A percentile compares a stretch with the other conserved stretches of the same genome.
Evolutionary conservation across 2,888 invertebrate genomes (phyloP).

Genomic region (Sipha maydis): DNA sequence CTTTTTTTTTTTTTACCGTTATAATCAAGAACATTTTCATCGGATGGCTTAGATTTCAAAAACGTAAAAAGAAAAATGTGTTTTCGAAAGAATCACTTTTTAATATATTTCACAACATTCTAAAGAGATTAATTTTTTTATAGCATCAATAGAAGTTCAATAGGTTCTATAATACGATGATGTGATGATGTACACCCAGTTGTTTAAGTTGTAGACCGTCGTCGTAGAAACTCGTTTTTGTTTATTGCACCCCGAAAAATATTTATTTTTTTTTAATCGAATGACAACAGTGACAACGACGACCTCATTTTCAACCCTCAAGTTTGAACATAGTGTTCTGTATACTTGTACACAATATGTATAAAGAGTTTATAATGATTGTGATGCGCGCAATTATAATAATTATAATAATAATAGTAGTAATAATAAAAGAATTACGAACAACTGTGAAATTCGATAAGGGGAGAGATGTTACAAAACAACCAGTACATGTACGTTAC

Average conservation of each 20-base stretch:
- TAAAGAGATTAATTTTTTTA: neutral
- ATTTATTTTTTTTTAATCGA: neutral
- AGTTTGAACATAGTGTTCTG: neutral
- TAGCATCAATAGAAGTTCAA: neutral
- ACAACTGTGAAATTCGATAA: conserved; percentile 9
- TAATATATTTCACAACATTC: neutral
- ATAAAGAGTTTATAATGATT: neutral
- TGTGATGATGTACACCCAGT: neutral
- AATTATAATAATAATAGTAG: neutral
- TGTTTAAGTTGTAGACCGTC: neutral
- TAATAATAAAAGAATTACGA: neutral
- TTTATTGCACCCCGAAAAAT: neutral
- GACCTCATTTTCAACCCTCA: conserved; percentile 28
- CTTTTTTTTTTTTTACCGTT: too few relatives aligned
- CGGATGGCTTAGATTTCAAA: too few relatives aligned
- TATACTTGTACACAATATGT: neutral
- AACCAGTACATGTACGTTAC: neutral
- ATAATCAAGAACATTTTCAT: too few relatives aligned
- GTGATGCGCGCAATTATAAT: neutral
- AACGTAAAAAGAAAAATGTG: too few relatives aligned
- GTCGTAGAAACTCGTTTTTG: neutral
- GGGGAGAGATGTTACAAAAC: neutral
- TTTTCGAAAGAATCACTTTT: too few relatives aligned
- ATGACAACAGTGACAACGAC: neutral
- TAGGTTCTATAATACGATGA: neutral